Evolutionary conservation across 2,113 vertebrate genomes (phyloP).

Genomic region (Pseudorasbora parva): DNA sequence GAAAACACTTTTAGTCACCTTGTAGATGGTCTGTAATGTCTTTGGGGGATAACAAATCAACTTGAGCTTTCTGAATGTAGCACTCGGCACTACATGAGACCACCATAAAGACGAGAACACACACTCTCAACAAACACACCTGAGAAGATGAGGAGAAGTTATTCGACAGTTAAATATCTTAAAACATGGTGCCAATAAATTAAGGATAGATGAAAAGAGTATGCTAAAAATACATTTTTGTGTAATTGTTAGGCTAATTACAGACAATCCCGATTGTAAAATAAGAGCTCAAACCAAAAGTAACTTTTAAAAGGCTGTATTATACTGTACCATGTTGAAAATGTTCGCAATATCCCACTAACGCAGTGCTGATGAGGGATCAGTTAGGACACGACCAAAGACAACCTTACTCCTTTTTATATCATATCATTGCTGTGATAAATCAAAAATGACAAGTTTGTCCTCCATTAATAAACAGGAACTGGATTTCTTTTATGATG

Average conservation of each 20-base stretch:
- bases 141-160: background rate
- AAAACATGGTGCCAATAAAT: background rate
- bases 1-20: background rate
- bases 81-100: constrained; percentile 2
- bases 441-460: constrained; percentile 11
- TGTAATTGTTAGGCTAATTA: background rate
- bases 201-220: background rate
- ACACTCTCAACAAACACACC: background rate
- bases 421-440: background rate
- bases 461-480: background rate
- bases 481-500: background rate
- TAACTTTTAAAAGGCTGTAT: background rate
- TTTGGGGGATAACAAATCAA: background rate
- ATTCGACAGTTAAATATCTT: background rate
- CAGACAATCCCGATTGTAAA: background rate
- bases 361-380: background rate
- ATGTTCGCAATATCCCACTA: background rate
- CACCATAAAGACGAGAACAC: background rate
- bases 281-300: background rate
- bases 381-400: background rate
- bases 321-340: constrained; percentile 9
- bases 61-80: constrained; percentile 11
- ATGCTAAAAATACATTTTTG: background rate
- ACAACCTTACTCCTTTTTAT: constrained; percentile 6
- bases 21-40: too few species aligned